Base-by-base conservation (phyloP, 2,797 vertebrate species). In the Enteromius radiatus region DNA sequence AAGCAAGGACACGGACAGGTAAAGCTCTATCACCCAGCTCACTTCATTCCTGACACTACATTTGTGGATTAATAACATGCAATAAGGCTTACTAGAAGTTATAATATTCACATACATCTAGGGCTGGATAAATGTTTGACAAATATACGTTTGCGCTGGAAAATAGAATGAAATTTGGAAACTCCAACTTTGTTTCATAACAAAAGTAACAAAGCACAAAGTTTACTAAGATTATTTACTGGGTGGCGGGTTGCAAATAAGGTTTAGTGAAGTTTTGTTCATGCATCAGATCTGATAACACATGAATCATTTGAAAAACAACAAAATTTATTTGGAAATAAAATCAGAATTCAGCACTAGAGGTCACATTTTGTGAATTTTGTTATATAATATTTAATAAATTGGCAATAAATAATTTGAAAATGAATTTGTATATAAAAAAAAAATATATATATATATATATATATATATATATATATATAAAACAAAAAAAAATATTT, bases 1-100 rank as follows among this genome's bases (percentile, higher is more conserved):
- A 94, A 80, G 84, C 88, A 84, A 91, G 92, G 69, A 81, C 89
- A 4, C 92, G 89, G 7, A 88, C 92, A 88, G 95, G 95, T 95
- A 87, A 89, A 83, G 33, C 31, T 23, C 31, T 23, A 12, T 17
- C 65, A 83, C 52, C 21, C 67, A 15, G 12, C 15, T 11, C 4
- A 5, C 3, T 28, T 63, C 5, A 47, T 71, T 12, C 36, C 10
- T 41, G 10, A 54, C n/a, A 0, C 8, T 45, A 43, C 7, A 47
- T 31, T 47, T 71, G 43, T 71, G 15, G 26, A 26, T 23, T 5
- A 14, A 5, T 2, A 19, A 70, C 17, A 47, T 45, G 23, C 7
- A 45, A 3, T 23, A 11, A 36, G 5, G 12, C 10, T 74, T 74
- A 36, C 47, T 47, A 47, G 2, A 45, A 15, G 15, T 33, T 33